phyloP scores from a whole-genome alignment of 2,113 vertebrate species.

The Passer montanus region DNA sequence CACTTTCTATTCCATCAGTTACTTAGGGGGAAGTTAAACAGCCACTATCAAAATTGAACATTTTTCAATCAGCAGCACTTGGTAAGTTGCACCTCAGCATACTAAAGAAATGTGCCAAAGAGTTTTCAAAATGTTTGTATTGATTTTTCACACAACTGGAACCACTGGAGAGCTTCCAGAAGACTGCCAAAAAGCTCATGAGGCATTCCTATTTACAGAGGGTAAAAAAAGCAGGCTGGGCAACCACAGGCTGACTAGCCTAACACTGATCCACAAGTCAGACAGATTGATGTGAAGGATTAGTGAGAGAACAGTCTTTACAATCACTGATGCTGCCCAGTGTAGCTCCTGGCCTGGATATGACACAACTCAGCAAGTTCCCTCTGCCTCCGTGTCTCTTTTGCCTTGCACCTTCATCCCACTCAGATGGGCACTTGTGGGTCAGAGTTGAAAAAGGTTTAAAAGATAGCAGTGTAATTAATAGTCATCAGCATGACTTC shows the following conservation, averaged over 20 bases:
- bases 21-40: slow-evolving; percentile 50
- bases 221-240: neutral
- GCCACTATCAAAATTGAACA: slow-evolving; percentile 33
- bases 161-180: neutral
- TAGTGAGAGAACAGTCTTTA: neutral
- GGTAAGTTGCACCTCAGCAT: slow-evolving; percentile 34
- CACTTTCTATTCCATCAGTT: slow-evolving; percentile 52
- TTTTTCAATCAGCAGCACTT: slow-evolving; percentile 35
- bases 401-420: neutral
- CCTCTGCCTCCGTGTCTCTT: neutral
- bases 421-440: neutral
- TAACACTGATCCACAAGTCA: neutral
- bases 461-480: neutral
- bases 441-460: slow-evolving; percentile 23
- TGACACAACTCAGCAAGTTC: neutral
- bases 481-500: neutral
- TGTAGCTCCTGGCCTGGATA: neutral
- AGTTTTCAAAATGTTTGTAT: neutral
- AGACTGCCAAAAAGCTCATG: neutral
- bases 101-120: slow-evolving; percentile 16
- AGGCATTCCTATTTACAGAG: neutral
- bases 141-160: neutral
- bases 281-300: neutral
- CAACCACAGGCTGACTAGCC: neutral
- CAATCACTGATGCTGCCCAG: neutral